These are phyloP conservation scores for Sitta europaea DNA, from an alignment of 2,113 vertebrate species.

Conservation along the genomic window DNA sequence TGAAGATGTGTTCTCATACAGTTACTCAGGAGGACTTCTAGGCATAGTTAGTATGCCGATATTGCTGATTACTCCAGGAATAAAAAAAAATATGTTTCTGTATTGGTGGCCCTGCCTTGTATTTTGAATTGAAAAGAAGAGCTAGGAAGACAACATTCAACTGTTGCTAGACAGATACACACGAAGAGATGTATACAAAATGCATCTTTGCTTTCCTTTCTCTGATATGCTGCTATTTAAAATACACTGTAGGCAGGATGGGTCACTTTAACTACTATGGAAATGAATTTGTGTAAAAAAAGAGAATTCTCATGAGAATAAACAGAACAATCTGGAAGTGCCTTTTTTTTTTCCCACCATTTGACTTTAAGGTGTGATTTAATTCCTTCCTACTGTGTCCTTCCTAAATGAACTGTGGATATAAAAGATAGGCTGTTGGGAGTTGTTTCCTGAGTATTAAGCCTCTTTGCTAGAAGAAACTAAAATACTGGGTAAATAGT, in stretches of 20 bases:
- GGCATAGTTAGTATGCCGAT: not conserved
- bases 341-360: conserved; percentile 1
- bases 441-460: not conserved
- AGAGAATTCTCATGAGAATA: not conserved
- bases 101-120: not conserved
- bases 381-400: not conserved
- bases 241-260: not conserved
- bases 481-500: not conserved
- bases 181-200: not conserved
- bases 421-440: not conserved
- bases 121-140: not conserved
- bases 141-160: not conserved
- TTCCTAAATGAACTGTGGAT: not conserved
- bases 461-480: not conserved
- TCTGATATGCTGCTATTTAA: not conserved
- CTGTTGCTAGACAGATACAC: not conserved
- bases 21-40: not conserved
- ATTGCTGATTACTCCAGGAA: not conserved
- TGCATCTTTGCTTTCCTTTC: not conserved
- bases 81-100: not conserved
- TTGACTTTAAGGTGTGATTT: conserved; percentile 13
- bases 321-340: conserved; percentile 35
- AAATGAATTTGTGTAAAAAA: not conserved
- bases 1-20: not conserved
- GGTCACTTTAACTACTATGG: not conserved